phyloP scores from a whole-genome alignment of 2,888 invertebrate genomes.

The Drosophila fulvimacula region DNA sequence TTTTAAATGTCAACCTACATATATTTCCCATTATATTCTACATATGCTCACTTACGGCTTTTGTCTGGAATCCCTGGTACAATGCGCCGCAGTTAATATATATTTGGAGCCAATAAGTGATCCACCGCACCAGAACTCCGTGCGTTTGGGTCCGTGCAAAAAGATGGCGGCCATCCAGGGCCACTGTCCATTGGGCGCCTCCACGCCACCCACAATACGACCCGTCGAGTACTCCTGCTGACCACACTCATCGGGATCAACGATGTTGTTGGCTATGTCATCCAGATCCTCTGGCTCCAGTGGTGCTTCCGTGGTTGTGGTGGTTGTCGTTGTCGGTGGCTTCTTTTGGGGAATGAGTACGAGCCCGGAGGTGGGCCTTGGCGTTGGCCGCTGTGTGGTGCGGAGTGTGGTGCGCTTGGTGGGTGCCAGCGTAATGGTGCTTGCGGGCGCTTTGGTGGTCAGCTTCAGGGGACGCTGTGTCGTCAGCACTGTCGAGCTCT shows the following conservation, averaged over 20 bases:
- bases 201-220: constrained; percentile 95
- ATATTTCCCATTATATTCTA: not conserved
- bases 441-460: constrained; percentile 79
- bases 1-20: not conserved
- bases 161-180: constrained; percentile 99
- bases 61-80: constrained; percentile 94
- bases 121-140: constrained; percentile 98
- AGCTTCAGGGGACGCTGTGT: constrained; percentile 81
- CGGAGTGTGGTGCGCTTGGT: constrained; percentile 81
- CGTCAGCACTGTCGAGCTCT: constrained; percentile 79
- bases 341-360: constrained; percentile 84
- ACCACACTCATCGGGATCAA: constrained; percentile 89
- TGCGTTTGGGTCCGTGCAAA: constrained; percentile 92
- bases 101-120: constrained; percentile 92
- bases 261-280: constrained; percentile 73
- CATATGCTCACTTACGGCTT: constrained; percentile 88
- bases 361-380: constrained; percentile 63
- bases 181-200: constrained; percentile 94
- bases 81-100: constrained; percentile 95
- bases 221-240: constrained; percentile 93
- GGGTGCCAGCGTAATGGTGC: constrained; percentile 75
- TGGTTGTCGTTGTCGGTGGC: constrained; percentile 85
- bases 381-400: constrained; percentile 72
- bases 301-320: constrained; percentile 85
- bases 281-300: constrained; percentile 75